These are phyloP conservation scores for Chlorops oryzae DNA, from an alignment of 1,140 invertebrate genomes.

Conservation along the genomic window DNA sequence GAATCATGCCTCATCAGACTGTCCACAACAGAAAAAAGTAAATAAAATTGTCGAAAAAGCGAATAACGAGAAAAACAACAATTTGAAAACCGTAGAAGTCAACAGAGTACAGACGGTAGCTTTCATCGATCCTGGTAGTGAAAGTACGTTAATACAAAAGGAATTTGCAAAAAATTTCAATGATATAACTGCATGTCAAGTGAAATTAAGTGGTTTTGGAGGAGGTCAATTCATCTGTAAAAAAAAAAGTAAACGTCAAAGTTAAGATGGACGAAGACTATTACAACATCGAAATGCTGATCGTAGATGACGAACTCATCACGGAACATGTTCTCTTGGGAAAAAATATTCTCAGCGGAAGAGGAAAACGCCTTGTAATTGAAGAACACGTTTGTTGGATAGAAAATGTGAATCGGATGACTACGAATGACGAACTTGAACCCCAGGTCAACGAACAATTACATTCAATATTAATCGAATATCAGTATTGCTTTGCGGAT, in stretches of 20 bases:
- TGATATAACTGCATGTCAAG: neutral
- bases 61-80: neutral
- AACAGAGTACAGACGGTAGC: neutral
- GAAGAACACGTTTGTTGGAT: neutral
- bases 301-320: neutral
- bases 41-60: neutral
- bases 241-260: neutral
- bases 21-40: neutral
- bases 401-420: neutral
- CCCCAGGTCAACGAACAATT: neutral
- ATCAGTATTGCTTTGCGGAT: too few relatives aligned
- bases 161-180: neutral
- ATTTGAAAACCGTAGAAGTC: neutral
- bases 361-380: neutral
- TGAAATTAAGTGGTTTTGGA: conserved; percentile 1
- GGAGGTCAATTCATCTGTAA: conserved; percentile 4
- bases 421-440: neutral
- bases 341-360: neutral
- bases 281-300: neutral
- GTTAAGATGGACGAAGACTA: neutral
- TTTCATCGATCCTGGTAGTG: neutral
- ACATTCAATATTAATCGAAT: neutral
- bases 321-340: neutral
- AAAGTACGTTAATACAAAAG: neutral
- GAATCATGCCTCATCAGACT: neutral